Conservation (phyloP, 2,888 invertebrate species). For the Dinocampus coccinellae region DNA sequence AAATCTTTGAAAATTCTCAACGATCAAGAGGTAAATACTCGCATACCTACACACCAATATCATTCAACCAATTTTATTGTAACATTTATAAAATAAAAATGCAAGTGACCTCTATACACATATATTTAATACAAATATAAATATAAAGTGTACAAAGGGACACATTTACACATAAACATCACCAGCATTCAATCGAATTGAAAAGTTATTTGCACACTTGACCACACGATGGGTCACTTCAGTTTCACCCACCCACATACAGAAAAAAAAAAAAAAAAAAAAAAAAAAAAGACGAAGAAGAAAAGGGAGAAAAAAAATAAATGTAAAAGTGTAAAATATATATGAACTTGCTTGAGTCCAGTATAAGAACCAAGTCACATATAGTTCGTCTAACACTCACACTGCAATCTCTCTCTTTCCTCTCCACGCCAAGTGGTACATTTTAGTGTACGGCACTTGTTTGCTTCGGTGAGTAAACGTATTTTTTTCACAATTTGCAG, state of each 20-base stretch:
- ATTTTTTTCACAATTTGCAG: slow-evolving; percentile 42
- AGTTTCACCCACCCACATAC: not conserved
- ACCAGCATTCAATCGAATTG: not conserved
- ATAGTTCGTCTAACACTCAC: not conserved
- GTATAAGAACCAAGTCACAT: not conserved
- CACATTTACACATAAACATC: not conserved
- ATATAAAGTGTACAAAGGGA: not conserved
- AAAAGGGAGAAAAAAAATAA: not conserved
- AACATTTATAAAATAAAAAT: not conserved
- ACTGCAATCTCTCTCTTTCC: slow-evolving; percentile 1
- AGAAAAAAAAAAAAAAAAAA: not conserved
- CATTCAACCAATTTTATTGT: not conserved
- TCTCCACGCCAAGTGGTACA: slow-evolving; percentile 34
- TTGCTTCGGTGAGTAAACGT: slow-evolving; percentile 40
- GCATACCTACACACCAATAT: not conserved
- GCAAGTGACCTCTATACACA: not conserved
- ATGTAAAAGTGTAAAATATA: slow-evolving; percentile 1
- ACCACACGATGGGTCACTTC: not conserved
- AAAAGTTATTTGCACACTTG: not conserved
- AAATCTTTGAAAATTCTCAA: not conserved
- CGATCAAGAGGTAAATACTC: not conserved
- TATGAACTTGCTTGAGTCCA: not conserved
- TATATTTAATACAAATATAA: not conserved
- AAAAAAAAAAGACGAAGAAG: not conserved
- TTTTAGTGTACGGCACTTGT: slow-evolving; percentile 51